A percentile compares a stretch with the other conserved stretches of the same genome.
These are phyloP conservation scores for Prostheceraeus crozeri DNA, from an alignment of 2,888 invertebrate genomes.

Conservation along the genomic window DNA sequence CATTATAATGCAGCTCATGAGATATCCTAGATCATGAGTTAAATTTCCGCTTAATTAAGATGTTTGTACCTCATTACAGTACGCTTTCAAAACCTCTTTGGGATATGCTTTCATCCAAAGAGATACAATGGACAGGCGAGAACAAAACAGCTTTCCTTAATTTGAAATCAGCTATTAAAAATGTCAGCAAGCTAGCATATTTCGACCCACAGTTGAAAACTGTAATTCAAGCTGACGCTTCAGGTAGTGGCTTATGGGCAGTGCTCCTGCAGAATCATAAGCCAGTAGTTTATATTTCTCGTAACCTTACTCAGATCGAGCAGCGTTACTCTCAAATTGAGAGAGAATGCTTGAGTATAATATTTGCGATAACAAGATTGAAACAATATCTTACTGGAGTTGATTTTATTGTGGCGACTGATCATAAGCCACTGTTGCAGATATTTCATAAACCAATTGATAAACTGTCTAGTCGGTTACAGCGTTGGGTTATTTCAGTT, in stretches of 20 bases:
- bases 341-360: neutral
- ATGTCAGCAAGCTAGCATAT: neutral
- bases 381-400: neutral
- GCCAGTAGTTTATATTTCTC: neutral
- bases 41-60: no score
- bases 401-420: neutral
- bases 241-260: neutral
- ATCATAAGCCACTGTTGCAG: constrained; percentile 4
- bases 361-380: neutral
- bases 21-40: no score
- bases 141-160: constrained; percentile 8
- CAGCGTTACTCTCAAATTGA: constrained; percentile 14
- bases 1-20: no score
- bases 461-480: constrained; percentile 9
- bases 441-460: constrained; percentile 9
- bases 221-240: constrained; percentile 6
- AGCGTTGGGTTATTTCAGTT: neutral
- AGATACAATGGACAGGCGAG: constrained; percentile 1
- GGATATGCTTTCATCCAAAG: neutral
- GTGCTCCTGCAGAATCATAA: neutral
- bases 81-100: neutral
- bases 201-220: neutral
- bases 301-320: neutral
- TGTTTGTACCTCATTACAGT: constrained; percentile 24
- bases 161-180: no score